These are phyloP conservation scores for Apistogramma diplotaenia DNA, from an alignment of 2,113 vertebrate species.

Conservation along the genomic window DNA sequence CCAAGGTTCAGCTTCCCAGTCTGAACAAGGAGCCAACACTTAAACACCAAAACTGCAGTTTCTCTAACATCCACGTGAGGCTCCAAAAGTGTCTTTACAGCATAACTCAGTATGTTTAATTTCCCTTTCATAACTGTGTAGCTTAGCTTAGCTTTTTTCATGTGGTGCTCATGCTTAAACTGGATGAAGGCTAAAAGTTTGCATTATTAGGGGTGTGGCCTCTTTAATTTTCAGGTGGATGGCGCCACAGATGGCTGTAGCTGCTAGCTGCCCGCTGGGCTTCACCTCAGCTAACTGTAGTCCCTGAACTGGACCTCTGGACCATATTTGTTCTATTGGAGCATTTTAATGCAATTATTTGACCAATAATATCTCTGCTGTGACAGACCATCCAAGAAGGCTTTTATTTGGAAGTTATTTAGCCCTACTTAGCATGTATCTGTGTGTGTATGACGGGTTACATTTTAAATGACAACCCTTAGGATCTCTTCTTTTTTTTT, in stretches of 20 bases:
- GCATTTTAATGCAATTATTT: neutral
- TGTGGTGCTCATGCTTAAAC: neutral
- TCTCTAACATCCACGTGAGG: neutral
- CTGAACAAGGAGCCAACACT: neutral
- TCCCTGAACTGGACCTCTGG: neutral
- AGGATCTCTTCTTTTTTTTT: no score
- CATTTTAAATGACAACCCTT: no score
- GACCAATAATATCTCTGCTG: neutral
- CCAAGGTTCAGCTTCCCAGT: neutral
- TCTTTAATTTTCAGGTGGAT: no score
- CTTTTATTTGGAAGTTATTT: neutral
- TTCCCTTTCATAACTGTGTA: neutral
- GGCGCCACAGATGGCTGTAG: neutral
- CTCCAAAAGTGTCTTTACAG: neutral
- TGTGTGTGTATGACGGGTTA: no score
- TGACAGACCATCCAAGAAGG: neutral
- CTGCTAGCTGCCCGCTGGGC: neutral
- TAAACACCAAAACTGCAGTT: neutral
- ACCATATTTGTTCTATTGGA: neutral
- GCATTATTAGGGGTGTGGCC: no score
- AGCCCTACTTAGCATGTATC: no score
- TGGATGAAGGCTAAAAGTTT: neutral
- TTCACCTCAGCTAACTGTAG: neutral
- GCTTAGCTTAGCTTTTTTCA: neutral
- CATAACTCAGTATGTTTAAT: no score